Base-by-base conservation (phyloP, 2,797 vertebrate species). In the Hemibagrus guttatus region DNA sequence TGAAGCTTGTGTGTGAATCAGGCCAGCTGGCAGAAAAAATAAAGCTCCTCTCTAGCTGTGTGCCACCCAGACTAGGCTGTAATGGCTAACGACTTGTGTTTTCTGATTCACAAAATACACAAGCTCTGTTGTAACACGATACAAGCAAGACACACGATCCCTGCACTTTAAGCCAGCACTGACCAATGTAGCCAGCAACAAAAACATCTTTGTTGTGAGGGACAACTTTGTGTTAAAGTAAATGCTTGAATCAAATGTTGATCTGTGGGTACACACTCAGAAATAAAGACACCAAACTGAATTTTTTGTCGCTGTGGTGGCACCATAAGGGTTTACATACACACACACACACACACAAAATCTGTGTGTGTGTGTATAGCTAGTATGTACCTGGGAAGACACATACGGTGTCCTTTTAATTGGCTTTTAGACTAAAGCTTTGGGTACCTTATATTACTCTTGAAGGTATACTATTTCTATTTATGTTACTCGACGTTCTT, bases 91-190 rank as follows among this genome's bases (percentile, higher is more conserved):
- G 84, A 69, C 63, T 42, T 68, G 58, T n/a, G 28, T 46, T 78
- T 58, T 84, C 58, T n/a, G 26, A 12, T 31, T 81, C 52, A 26
- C 31, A 61, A 74, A 84, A 63, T 14, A 13, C 58, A 76, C 72
- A 31, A 23, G 72, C 39, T 85, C 28, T 49, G 66, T 54, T 72
- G 85, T 72, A 81, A 81, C 85, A 31, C 4, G 23, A 86, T 59
- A 59, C 85, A 66, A 83, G 59, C 12, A 35, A 64, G 59, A 85
- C n/a, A 85, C 84, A 76, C 35, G 84, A 85, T 85, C 84, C 54
- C 21, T 52, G 84, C 84, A 76, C 72, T 64, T n/a, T 76, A 76
- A 35, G 31, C 49, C 71, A 58, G 61, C 59, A 76, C 59, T 3
- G 56, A 66, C 49, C 56, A 46, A 42, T 46, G 58, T n/a, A 21